Percentiles rank a stretch among this genome's conserved stretches.
Conservation (phyloP, 2,113 vertebrate species). For the Centrocercus urophasianus region DNA sequence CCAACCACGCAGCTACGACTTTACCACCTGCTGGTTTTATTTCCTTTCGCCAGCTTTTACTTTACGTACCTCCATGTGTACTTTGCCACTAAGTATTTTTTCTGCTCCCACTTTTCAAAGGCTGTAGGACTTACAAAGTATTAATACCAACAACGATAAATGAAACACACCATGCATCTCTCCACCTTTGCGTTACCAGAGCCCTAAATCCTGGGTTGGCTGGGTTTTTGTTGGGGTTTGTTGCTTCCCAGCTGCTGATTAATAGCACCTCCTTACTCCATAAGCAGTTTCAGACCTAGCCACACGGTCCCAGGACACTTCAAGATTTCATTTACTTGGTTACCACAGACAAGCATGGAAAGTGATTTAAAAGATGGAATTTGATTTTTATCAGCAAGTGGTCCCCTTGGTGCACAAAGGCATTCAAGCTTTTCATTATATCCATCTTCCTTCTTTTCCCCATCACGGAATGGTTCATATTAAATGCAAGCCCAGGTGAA, state of each 20-base stretch:
- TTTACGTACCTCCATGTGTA: background rate
- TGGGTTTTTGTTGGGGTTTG: slow-evolving; percentile 28
- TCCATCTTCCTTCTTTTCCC: slow-evolving; percentile 51
- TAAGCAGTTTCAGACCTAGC: slow-evolving; percentile 61
- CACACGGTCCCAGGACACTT: slow-evolving; percentile 55
- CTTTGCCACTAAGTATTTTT: background rate
- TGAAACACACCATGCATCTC: background rate
- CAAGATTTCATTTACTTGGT: slow-evolving; percentile 71
- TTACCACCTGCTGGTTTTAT: background rate
- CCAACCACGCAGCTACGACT: background rate
- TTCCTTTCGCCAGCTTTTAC: background rate
- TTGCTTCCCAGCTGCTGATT: slow-evolving; percentile 51
- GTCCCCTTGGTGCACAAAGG: slow-evolving; percentile 65
- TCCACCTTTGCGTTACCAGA: background rate
- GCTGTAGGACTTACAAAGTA: background rate
- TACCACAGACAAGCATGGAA: slow-evolving; percentile 59
- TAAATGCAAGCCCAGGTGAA: slow-evolving; percentile 70
- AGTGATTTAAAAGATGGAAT: slow-evolving; percentile 67
- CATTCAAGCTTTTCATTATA: slow-evolving; percentile 73
- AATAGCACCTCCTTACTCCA: slow-evolving; percentile 44
- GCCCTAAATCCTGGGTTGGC: background rate
- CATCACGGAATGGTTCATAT: slow-evolving; percentile 60
- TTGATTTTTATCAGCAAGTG: slow-evolving; percentile 71
- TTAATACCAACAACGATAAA: background rate
- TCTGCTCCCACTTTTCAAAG: background rate